A percentile compares a stretch with the other conserved stretches of the same genome.
phyloP scores from a whole-genome alignment of 2,888 invertebrate species.

The Melanchra persicariae region DNA sequence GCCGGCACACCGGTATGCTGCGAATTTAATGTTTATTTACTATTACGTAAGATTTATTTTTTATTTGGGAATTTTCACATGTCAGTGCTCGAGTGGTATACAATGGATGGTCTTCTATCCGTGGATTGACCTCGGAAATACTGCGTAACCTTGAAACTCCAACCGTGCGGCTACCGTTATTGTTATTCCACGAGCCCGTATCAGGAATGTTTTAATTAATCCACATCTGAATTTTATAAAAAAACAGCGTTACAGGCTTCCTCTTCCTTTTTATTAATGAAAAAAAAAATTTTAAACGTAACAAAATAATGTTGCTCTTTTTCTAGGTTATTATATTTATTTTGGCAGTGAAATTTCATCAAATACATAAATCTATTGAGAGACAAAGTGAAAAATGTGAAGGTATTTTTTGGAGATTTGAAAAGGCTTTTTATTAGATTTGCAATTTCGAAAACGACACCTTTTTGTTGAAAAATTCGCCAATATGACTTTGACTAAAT shows the following conservation, averaged over 20 bases:
- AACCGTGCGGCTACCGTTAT: not conserved
- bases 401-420: not conserved
- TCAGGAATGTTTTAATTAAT: too few species aligned
- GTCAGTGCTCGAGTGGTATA: too few species aligned
- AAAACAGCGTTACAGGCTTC: not conserved
- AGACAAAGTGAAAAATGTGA: conserved; percentile 10
- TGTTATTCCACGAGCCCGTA: not conserved
- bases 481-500: not conserved
- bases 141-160: not conserved
- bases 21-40: too few species aligned
- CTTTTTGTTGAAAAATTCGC: not conserved
- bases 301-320: not conserved
- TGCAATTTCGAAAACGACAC: not conserved
- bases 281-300: not conserved
- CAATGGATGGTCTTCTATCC: not conserved
- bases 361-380: conserved; percentile 5
- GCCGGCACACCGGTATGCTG: too few species aligned
- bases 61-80: too few species aligned
- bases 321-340: not conserved
- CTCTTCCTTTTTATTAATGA: not conserved
- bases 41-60: too few species aligned
- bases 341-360: conserved; percentile 18
- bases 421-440: conserved; percentile 15
- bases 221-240: too few species aligned
- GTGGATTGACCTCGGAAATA: not conserved